Conservation (phyloP, 1,140 invertebrate genomes). For the Pachyrhynchus sulphureomaculatus region DNA sequence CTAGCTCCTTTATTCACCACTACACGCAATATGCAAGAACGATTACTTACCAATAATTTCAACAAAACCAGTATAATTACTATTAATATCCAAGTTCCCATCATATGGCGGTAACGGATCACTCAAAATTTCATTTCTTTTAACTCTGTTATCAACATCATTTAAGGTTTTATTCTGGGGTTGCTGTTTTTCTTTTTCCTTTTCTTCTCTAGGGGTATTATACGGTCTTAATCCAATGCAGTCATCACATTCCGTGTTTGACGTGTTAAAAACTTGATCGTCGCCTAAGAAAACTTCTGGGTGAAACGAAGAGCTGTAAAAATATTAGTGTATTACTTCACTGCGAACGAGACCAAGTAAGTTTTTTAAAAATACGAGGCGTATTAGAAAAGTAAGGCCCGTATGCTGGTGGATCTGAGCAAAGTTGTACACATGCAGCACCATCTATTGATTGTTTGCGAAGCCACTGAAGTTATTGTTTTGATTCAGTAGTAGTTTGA, state of each 20-base stretch:
- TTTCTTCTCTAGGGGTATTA: constrained; percentile 46
- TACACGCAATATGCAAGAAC: too few species aligned
- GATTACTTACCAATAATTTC: constrained; percentile 72
- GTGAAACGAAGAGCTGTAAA: constrained; percentile 56
- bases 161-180: constrained; percentile 21
- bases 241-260: constrained; percentile 52
- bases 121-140: constrained; percentile 38
- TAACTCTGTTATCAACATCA: constrained; percentile 39
- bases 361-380: too few species aligned
- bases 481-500: too few species aligned
- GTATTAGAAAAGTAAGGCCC: too few species aligned
- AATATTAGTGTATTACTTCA: background rate
- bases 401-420: too few species aligned
- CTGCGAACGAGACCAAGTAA: too few species aligned
- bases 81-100: constrained; percentile 69
- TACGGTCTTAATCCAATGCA: constrained; percentile 57
- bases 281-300: constrained; percentile 69
- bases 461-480: too few species aligned
- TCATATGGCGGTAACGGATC: constrained; percentile 58
- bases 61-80: constrained; percentile 81
- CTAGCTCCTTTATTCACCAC: too few species aligned
- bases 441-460: too few species aligned
- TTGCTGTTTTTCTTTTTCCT: constrained; percentile 20
- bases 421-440: too few species aligned
- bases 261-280: constrained; percentile 55